phyloP scores from a whole-genome alignment of 2,113 vertebrate genomes.

The Herpetotheres cachinnans region DNA sequence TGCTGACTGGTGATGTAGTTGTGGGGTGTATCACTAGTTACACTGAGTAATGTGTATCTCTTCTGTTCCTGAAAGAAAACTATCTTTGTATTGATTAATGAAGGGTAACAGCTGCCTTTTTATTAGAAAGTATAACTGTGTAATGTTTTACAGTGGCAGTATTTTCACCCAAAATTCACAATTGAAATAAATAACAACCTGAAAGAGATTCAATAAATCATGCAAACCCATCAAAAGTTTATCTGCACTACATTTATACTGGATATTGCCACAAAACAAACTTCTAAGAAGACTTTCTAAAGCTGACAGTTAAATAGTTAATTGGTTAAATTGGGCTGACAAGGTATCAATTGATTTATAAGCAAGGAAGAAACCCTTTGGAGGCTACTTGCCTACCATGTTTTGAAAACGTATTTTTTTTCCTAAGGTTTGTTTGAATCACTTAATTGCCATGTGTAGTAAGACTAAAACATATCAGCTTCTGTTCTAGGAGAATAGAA shows the following conservation, averaged over 20 bases:
- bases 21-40: neutral
- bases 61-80: neutral
- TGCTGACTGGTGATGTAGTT: neutral
- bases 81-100: neutral
- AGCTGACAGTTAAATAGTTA: no score
- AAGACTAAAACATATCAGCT: neutral
- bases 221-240: neutral
- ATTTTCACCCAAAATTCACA: neutral
- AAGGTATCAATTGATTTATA: neutral
- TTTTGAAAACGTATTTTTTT: neutral
- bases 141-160: neutral
- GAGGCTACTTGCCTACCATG: neutral
- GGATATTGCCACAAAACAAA: neutral
- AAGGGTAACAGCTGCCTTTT: neutral
- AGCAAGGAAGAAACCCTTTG: neutral
- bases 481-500: neutral
- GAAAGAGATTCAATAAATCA: neutral
- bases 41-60: neutral
- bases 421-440: neutral
- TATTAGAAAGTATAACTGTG: neutral
- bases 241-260: neutral
- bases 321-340: neutral
- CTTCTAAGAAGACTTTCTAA: neutral
- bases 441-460: neutral
- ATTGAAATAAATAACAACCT: neutral